Percentiles rank a stretch among this genome's conserved stretches.
phyloP scores from a whole-genome alignment of 2,888 invertebrate genomes.

The Gryllus longicercus region DNA sequence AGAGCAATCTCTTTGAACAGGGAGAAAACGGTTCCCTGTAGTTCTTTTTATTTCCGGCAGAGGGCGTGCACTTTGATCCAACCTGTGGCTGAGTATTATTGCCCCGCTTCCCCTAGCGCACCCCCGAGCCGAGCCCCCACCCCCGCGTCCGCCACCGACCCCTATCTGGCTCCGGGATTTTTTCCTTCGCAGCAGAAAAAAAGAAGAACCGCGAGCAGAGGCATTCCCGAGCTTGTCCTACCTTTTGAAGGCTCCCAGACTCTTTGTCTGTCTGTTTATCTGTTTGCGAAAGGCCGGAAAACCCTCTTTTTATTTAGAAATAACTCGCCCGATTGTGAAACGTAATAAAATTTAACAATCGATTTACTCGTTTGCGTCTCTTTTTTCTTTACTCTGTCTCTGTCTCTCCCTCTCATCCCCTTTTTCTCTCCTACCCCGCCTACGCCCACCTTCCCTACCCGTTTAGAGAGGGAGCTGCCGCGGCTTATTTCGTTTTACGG shows the following conservation, averaged over 20 bases:
- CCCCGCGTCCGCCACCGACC: neutral
- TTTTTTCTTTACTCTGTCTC: neutral
- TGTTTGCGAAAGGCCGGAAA: conserved; percentile 17
- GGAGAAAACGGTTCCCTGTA: conserved; percentile 3
- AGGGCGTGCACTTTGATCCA: conserved; percentile 17
- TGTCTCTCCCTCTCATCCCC: too few species aligned
- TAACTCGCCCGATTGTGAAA: conserved; percentile 9
- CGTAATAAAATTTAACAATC: conserved; percentile 17
- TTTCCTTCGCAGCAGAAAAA: neutral
- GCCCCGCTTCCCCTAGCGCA: neutral
- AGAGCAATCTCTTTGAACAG: conserved; percentile 17
- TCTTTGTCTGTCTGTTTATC: conserved; percentile 17
- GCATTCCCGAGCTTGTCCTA: neutral
- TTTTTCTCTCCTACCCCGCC: too few species aligned
- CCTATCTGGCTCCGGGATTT: neutral
- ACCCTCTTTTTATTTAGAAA: conserved; percentile 17
- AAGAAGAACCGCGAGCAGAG: neutral
- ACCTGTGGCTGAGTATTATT: conserved; percentile 17
- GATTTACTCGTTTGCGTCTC: neutral
- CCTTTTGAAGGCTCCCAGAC: conserved; percentile 17
- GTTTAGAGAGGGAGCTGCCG: conserved; percentile 17
- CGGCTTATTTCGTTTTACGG: neutral
- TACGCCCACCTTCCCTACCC: neutral
- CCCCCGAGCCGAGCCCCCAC: neutral
- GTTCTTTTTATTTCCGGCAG: conserved; percentile 17